Evolutionary conservation across 2,888 invertebrate species (phyloP).

Genomic region (Poecilus cupreus): DNA sequence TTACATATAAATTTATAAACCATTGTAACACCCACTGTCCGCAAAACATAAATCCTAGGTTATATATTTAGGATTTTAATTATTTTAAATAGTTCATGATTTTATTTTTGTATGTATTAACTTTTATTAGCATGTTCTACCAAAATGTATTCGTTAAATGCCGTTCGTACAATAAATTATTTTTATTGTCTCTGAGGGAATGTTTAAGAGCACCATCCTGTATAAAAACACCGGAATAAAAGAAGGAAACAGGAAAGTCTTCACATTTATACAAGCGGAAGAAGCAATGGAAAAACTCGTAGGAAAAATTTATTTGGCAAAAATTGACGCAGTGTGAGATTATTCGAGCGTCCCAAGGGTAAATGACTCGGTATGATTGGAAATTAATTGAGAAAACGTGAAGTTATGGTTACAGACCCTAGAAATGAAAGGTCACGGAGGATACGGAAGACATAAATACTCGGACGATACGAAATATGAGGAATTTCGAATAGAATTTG

Average conservation of each 20-base stretch:
- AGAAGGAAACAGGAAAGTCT: background rate
- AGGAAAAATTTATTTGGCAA: constrained; percentile 22
- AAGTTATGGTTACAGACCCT: constrained; percentile 1
- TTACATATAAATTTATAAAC: too few species aligned
- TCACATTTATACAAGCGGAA: background rate
- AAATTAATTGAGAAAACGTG: constrained; percentile 26
- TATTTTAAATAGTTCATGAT: too few species aligned
- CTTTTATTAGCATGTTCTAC: background rate
- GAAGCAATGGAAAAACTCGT: background rate
- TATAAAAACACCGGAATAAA: background rate
- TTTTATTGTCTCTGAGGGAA: constrained; percentile 11
- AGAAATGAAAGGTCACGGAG: background rate
- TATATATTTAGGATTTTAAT: too few species aligned
- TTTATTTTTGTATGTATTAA: background rate
- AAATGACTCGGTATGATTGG: constrained; percentile 25
- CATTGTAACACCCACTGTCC: too few species aligned
- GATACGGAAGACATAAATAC: background rate
- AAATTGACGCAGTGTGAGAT: constrained; percentile 8
- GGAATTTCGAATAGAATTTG: background rate
- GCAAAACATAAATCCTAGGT: too few species aligned
- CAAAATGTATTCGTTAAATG: background rate
- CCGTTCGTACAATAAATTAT: background rate
- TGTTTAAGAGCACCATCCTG: background rate
- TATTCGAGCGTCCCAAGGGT: constrained; percentile 20
- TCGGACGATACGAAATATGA: background rate